These are phyloP conservation scores for Chaetodon auriga DNA, from an alignment of 2,113 vertebrate species.

Conservation along the genomic window DNA sequence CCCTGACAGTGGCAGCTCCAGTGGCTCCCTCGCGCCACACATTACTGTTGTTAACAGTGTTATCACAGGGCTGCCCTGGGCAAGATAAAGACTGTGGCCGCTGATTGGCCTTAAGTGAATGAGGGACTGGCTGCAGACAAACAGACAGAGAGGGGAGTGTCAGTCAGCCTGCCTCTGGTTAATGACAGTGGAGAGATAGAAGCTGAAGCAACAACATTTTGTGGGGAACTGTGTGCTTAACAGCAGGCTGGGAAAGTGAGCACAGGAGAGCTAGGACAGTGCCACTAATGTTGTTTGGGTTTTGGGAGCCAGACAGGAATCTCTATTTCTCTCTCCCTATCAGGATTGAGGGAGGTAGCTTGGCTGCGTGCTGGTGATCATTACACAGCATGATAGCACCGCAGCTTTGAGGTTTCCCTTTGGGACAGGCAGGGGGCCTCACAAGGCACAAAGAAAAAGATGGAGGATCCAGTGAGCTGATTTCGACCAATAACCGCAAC, in stretches of 20 bases:
- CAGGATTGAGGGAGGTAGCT: conserved; percentile 39
- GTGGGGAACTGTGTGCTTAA: conserved; percentile 65
- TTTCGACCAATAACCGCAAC: conserved; percentile 34
- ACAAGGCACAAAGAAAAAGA: conserved; percentile 18
- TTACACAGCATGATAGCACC: conserved; percentile 51
- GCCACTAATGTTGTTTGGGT: conserved; percentile 79
- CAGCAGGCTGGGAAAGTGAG: conserved; percentile 46
- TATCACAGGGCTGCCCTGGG: conserved; percentile 82
- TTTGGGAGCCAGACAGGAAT: conserved; percentile 85
- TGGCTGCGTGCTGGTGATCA: conserved; percentile 40
- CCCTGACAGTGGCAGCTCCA: conserved; percentile 74
- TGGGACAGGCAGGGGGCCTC: conserved; percentile 30
- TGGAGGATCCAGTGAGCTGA: conserved; percentile 22
- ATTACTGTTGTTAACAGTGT: conserved; percentile 84
- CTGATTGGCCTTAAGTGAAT: conserved; percentile 74
- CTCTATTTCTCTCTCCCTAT: conserved; percentile 46
- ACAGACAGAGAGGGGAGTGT: conserved; percentile 59
- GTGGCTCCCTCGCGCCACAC: conserved; percentile 71
- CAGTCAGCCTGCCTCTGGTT: conserved; percentile 79
- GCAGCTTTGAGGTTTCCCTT: conserved; percentile 57
- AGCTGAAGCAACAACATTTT: conserved; percentile 69
- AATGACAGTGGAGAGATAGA: conserved; percentile 81
- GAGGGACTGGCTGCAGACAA: conserved; percentile 68
- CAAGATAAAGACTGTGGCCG: conserved; percentile 79
- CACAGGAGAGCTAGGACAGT: conserved; percentile 50